Base-by-base conservation (phyloP, 2,797 vertebrate species). In the Ctenochaetus hawaiiensis region DNA sequence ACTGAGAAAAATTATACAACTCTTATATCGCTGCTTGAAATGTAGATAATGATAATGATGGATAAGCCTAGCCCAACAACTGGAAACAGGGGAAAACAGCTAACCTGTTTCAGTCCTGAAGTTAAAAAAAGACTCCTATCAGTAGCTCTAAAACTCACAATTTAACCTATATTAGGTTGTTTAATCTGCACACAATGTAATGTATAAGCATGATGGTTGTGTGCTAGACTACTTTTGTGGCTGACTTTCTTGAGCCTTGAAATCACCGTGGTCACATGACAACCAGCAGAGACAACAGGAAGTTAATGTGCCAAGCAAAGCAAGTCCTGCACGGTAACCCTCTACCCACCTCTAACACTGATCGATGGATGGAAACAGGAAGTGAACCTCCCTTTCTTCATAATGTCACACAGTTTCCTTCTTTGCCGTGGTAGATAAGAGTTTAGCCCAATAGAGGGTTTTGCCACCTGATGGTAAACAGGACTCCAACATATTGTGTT, bases 151-250 rank as follows among this genome's bases (percentile, higher is more conserved):
- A 48, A 30, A 16, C 16, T 47, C 22, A 23, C 41, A 37, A 20
- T n/a, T 49, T 13, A 64, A 49, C 16, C 10, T 12, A 26, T 43
- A 14, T 59, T 16, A 20, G 22, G 18, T 26, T 54, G n/a, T 53
- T 66, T 52, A 66, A 23, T 41, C 9, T 51, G 47, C 6, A 41
- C 49, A 41, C 9, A 41, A 30, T 5, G 26, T 53, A 43, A 66
- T n/a, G 39, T 14, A 44, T 41, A 53, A 51, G 51, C 18, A 22
- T 39, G 34, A 16, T 48, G 63, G 39, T 39, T 1, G 23, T 54
- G 17, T 44, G 51, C 23, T 39, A 53, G 64, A 54, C 37, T 30
- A 43, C 44, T 67, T 44, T 22, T 44, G 26, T 66, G 37, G n/a
- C 37, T 52, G 48, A 66, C n/a, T 39, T 53, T 53, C 49, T 56